These are phyloP conservation scores for Paedocypris micromegethes DNA, from an alignment of 2,797 vertebrate species.

Conservation along the genomic window DNA sequence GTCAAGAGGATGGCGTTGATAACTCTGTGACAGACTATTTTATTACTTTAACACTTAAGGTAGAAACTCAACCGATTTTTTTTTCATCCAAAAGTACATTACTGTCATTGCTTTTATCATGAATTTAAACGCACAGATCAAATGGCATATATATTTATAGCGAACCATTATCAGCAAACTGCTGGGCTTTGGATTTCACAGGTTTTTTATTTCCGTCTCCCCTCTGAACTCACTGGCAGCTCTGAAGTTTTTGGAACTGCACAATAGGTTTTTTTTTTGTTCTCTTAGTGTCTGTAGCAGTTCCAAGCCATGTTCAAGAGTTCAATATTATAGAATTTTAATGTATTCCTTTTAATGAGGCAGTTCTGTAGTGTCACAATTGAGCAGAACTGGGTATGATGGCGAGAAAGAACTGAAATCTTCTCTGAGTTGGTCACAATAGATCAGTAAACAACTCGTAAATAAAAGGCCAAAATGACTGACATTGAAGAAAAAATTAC, in stretches of 20 bases:
- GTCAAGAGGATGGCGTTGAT: not conserved
- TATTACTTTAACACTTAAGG: not conserved
- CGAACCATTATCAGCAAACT: too few species aligned
- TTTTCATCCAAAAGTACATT: not conserved
- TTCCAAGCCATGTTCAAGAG: not conserved
- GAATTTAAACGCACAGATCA: too few species aligned
- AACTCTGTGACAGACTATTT: conserved; percentile 2
- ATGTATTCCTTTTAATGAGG: conserved; percentile 8
- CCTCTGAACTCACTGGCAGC: not conserved
- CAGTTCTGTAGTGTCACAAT: not conserved
- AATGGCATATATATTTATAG: too few species aligned
- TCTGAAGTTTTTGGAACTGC: not conserved
- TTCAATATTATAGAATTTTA: conserved; percentile 2
- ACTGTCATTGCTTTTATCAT: too few species aligned
- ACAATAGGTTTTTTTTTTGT: not conserved
- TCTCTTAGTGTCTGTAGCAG: not conserved
- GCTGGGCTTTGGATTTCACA: too few species aligned
- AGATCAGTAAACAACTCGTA: not conserved
- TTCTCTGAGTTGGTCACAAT: not conserved
- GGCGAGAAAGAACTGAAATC: not conserved
- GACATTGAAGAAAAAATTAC: not conserved
- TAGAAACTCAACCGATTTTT: not conserved
- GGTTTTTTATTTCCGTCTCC: too few species aligned
- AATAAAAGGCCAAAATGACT: not conserved
- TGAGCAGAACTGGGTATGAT: not conserved